Base-by-base conservation (phyloP, 2,797 vertebrate species). In the Nyctalus aviator region DNA sequence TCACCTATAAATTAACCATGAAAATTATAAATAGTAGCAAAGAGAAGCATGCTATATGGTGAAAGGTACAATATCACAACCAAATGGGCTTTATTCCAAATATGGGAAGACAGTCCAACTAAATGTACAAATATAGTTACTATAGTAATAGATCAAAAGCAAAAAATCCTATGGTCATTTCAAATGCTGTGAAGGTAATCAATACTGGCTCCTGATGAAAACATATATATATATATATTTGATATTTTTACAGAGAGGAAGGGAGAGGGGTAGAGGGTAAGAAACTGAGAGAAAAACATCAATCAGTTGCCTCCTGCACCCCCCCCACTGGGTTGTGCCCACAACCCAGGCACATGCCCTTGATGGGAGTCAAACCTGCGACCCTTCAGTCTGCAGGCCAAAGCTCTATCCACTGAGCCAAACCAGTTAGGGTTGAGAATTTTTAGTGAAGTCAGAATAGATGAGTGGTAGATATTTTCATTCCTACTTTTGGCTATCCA, bases 1-100 rank as follows among this genome's bases (percentile, higher is more conserved):
- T 89, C 48, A 68, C 20, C 7, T 14, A 77, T 25, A 25, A 94
- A 32, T 88, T 75, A 86, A 85, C 57, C 57, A 57, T 53, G n/a
- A 83, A 85, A 90, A 78, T 41, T 15, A 44, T 87, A 93, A 92
- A 59, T 32, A 87, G 66, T 76, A 79, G n/a, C 27, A 84, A 92
- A 86, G 62, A 78, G 84, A 79, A 78, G 32, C 7, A 57, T 89
- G 50, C 46, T 81, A 5, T 64, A 55, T 3, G 10, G 88, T 94
- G 71, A 90, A 78, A 91, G 11, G 57, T 32, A 37, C 12, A 86
- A 17, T 32, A 37, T 25, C n/a, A n/a, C 30, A 71, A 46, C 59
- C 41, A 66, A 37, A 25, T 44, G 27, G 71, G 3, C 59, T 81
- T 90, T 76, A 69, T 90, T 87, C 25, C 21, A 69, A 87, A 75